Evolutionary conservation across 2,888 invertebrate genomes (phyloP).

Genomic region (Rhingia rostrata): DNA sequence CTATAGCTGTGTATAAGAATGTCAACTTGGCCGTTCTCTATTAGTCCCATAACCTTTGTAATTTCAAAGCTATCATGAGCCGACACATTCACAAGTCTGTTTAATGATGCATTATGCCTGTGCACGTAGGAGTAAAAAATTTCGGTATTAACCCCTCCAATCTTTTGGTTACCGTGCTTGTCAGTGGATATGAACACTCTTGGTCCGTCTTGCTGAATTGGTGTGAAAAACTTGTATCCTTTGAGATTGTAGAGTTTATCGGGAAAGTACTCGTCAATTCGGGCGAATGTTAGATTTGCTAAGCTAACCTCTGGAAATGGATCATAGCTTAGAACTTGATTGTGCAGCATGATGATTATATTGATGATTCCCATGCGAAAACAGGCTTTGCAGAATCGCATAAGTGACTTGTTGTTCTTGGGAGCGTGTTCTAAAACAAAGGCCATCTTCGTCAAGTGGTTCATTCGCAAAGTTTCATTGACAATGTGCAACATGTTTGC

Average conservation of each 20-base stretch:
- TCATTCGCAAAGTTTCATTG: slow-evolving; percentile 40
- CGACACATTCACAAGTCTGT: not conserved
- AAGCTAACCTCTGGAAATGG: slow-evolving; percentile 53
- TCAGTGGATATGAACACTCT: slow-evolving; percentile 50
- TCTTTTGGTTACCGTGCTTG: slow-evolving; percentile 6
- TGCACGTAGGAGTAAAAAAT: slow-evolving; percentile 55
- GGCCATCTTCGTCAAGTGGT: slow-evolving; percentile 46
- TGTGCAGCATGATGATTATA: slow-evolving; percentile 16
- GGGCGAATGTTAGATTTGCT: slow-evolving; percentile 34
- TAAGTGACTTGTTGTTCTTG: not conserved
- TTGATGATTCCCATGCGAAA: slow-evolving; percentile 53
- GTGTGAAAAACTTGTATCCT: slow-evolving; percentile 49
- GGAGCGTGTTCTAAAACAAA: slow-evolving; percentile 9
- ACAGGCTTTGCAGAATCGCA: slow-evolving; percentile 37
- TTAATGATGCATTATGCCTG: slow-evolving; percentile 54
- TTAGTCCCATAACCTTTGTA: slow-evolving; percentile 9
- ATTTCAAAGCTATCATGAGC: slow-evolving; percentile 44
- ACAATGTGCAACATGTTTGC: slow-evolving; percentile 38
- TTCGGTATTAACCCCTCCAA: slow-evolving; percentile 41
- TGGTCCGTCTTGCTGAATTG: slow-evolving; percentile 48
- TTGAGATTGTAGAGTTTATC: slow-evolving; percentile 49
- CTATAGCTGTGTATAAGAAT: slow-evolving; percentile 56
- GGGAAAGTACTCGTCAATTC: slow-evolving; percentile 37
- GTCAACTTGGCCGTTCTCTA: slow-evolving; percentile 46
- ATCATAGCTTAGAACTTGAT: slow-evolving; percentile 38